phyloP scores from a whole-genome alignment of 2,888 invertebrate genomes.

The Tuta absoluta region DNA sequence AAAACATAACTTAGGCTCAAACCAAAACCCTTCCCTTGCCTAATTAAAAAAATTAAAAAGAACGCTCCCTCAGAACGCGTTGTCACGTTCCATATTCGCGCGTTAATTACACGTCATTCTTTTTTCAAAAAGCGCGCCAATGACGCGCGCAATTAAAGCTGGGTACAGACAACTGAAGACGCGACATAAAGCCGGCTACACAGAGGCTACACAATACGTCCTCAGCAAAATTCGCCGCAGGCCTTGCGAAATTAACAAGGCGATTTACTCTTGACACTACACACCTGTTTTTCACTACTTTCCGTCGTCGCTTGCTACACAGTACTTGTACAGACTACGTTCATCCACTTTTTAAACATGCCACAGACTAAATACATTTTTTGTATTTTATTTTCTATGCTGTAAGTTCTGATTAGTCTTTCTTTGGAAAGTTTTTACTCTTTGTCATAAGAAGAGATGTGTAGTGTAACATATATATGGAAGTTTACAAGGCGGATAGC shows the following conservation, averaged over 20 bases:
- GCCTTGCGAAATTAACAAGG: constrained; percentile 80
- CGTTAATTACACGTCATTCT: constrained; percentile 82
- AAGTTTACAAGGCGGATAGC: constrained; percentile 51
- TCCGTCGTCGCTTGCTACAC: constrained; percentile 53
- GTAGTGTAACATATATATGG: constrained; percentile 51
- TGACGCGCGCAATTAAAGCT: constrained; percentile 81
- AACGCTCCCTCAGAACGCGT: constrained; percentile 75
- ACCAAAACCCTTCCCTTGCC: constrained; percentile 63
- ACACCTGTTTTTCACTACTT: constrained; percentile 74
- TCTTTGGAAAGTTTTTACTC: constrained; percentile 40
- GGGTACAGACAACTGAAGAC: constrained; percentile 80
- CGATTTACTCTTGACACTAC: constrained; percentile 82
- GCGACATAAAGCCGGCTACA: constrained; percentile 79
- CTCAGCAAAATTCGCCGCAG: constrained; percentile 81
- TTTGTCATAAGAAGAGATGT: constrained; percentile 48
- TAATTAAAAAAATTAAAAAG: constrained; percentile 76
- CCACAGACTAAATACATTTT: constrained; percentile 40
- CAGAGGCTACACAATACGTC: constrained; percentile 80
- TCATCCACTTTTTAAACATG: constrained; percentile 49
- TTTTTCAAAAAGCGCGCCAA: constrained; percentile 81
- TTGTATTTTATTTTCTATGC: constrained; percentile 27
- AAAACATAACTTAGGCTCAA: constrained; percentile 43
- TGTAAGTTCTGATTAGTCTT: constrained; percentile 32
- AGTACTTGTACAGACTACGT: constrained; percentile 49
- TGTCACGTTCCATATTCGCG: constrained; percentile 81